Percentiles rank a stretch among this genome's conserved stretches.
phyloP scores from a whole-genome alignment of 2,113 vertebrate genomes.

The Meleagris gallopavo region DNA sequence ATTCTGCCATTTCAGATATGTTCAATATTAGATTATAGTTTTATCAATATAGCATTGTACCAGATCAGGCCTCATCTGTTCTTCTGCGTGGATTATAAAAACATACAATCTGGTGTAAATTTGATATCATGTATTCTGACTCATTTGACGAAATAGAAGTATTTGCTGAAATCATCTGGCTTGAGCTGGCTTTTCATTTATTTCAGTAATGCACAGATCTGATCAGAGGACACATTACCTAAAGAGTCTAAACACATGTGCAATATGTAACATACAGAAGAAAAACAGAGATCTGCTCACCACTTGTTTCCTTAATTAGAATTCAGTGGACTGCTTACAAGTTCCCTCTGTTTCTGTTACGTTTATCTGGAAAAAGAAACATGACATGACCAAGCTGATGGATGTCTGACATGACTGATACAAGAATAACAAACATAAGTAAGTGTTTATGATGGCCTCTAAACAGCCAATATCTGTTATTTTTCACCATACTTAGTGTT shows the following conservation, averaged over 20 bases:
- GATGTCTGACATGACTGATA: neutral
- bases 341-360: neutral
- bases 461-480: neutral
- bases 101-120: neutral
- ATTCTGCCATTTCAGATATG: neutral
- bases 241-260: neutral
- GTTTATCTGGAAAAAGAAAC: neutral
- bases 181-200: neutral
- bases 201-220: neutral
- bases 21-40: neutral
- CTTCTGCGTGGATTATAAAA: neutral
- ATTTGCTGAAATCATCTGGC: neutral
- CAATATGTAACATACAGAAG: neutral
- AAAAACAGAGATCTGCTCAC: neutral
- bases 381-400: accelerated
- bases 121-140: neutral
- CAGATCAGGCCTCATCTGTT: neutral
- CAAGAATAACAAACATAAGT: neutral
- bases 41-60: neutral
- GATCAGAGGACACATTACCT: neutral
- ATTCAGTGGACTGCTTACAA: neutral
- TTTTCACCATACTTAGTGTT: neutral
- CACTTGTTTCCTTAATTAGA: neutral
- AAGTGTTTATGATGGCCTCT: neutral
- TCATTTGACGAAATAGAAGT: conserved; percentile 9